Percentiles rank a stretch among this genome's conserved stretches.
Conservation (phyloP, 2,888 invertebrate genomes). For the Lordiphosa andalusiaca region DNA sequence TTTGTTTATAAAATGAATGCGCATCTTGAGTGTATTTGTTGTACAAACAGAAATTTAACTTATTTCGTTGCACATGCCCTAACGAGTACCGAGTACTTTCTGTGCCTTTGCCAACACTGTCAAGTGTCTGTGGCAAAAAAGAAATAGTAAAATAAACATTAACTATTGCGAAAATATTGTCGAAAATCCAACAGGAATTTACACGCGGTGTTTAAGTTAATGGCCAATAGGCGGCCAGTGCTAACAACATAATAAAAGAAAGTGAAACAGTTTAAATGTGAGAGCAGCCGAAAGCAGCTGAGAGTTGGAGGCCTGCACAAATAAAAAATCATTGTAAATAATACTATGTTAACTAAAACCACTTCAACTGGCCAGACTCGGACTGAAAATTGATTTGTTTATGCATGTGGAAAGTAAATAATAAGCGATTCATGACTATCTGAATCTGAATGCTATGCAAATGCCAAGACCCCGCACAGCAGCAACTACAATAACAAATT, state of each 20-base stretch:
- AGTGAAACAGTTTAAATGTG: too few relatives aligned
- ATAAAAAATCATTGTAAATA: constrained; percentile 20
- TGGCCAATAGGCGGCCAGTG: too few relatives aligned
- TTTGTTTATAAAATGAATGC: too few relatives aligned
- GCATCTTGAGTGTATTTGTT: too few relatives aligned
- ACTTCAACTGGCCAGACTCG: too few relatives aligned
- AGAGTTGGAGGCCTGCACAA: constrained; percentile 3
- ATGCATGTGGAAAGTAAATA: neutral
- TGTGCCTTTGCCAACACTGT: constrained; percentile 27
- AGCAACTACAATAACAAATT: constrained; percentile 19
- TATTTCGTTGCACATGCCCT: constrained; percentile 20
- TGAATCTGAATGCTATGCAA: constrained; percentile 11
- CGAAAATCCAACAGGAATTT: constrained; percentile 8
- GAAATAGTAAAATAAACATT: constrained; percentile 34
- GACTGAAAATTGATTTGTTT: too few relatives aligned
- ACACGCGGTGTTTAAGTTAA: neutral
- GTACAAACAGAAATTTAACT: too few relatives aligned
- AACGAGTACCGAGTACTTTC: constrained; percentile 9
- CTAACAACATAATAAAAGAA: constrained; percentile 3
- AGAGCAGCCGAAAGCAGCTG: too few relatives aligned
- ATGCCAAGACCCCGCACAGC: constrained; percentile 18
- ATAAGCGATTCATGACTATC: constrained; percentile 5
- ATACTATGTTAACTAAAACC: constrained; percentile 11
- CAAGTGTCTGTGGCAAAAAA: constrained; percentile 28
- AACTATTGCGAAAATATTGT: neutral